Evolutionary conservation across 1,140 invertebrate species (phyloP).

Genomic region (Arctopsyche grandis): DNA sequence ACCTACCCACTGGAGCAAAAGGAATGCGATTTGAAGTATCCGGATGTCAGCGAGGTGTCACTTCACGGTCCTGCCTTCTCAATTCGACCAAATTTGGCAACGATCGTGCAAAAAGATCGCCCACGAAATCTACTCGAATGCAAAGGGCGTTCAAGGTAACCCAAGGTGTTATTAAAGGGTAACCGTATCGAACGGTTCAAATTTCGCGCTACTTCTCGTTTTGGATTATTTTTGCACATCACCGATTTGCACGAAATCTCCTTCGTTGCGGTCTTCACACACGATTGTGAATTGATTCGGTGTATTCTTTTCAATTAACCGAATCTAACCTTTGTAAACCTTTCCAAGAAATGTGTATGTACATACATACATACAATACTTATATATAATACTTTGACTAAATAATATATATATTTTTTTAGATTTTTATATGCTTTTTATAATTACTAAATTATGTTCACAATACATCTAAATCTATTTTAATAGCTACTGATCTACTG

Average conservation of each 20-base stretch:
- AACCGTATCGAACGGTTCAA: background rate
- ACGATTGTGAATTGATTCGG: background rate
- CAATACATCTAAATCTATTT: too few species aligned
- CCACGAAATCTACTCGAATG: conserved; percentile 15
- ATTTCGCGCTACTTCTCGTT: background rate
- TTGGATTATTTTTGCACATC: background rate
- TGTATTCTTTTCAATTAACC: too few species aligned
- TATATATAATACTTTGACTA: too few species aligned
- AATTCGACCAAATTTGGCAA: background rate
- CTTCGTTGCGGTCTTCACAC: background rate
- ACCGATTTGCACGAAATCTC: background rate
- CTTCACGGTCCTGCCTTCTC: background rate
- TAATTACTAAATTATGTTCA: too few species aligned
- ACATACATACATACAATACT: too few species aligned
- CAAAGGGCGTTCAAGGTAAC: conserved; percentile 41
- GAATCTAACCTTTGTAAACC: too few species aligned
- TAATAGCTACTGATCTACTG: too few species aligned
- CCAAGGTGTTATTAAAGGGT: conserved; percentile 13
- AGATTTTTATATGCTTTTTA: too few species aligned
- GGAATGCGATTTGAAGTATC: background rate
- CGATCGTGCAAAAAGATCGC: conserved; percentile 17
- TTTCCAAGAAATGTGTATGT: too few species aligned
- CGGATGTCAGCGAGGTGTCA: background rate
- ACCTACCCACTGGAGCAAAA: background rate
- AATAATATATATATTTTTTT: too few species aligned